Evolutionary conservation across 2,113 vertebrate genomes (phyloP), one percentile per base, ranked within the genome.

Genomic region (Crotalus horridus): DNA sequence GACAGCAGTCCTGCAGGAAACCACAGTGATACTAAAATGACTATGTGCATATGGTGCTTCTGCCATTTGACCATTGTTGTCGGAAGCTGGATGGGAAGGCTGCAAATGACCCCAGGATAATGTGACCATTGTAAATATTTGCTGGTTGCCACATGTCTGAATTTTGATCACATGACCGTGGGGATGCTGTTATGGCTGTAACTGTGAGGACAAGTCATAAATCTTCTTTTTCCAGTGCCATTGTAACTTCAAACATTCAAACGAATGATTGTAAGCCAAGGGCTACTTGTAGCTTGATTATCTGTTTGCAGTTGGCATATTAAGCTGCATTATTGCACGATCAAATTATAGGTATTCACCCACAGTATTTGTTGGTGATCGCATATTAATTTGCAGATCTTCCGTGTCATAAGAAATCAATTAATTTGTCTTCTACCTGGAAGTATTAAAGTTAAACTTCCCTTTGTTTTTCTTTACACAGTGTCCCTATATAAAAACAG

Each of bases 401-500:
- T 53, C 43, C 17, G 3, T 33, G 24, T 85, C 39, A 51, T 48
- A 23, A 46, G 61, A 89, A 89, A 64, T 64, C 58, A 29, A 74
- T 7, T 29, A 17, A 81, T 48, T 23, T 85, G 24, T 7, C 1
- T 1, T 59, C 53, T 58, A 33, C 90, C 33, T 93, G 89, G 89
- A 86, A 86, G 74, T 85, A 91, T n/a, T 96, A 59, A 97, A 90
- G 6, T 51, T 94, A 54, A 1, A 64, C 87, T 55, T 94, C 74
- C 1, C 51, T 94, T 95, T 96, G 95, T 95, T 89, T 55, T 92
- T 95, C 96, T 89, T 55, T 91, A 95, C 96, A 23, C 96, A 99
- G 99, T 99, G 95, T 98, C 98, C 20, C 96, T 99, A 89, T 97
- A 97, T 58, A 97, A 97, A 90, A 96, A 43, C 4, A 90, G 21